These are phyloP conservation scores for Hydrophis major DNA, from an alignment of 2,797 vertebrate genomes.

Conservation along the genomic window DNA sequence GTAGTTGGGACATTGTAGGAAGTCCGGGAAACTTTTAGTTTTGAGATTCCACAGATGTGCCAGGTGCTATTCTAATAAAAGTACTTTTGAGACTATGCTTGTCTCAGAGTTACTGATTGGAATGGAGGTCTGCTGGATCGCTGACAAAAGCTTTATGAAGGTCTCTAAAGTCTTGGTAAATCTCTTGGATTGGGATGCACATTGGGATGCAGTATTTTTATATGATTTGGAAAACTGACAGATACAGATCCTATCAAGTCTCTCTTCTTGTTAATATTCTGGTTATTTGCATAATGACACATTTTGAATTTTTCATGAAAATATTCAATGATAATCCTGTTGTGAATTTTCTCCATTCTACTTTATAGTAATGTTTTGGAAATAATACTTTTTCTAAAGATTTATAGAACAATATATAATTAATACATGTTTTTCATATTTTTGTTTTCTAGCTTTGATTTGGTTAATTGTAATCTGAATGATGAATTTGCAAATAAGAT, in stretches of 20 bases:
- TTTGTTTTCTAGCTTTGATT: constrained; percentile 81
- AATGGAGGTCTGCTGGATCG: too few species aligned
- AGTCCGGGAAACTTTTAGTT: too few species aligned
- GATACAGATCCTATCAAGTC: not conserved
- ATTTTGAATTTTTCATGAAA: not conserved
- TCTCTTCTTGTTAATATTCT: not conserved
- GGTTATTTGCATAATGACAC: not conserved
- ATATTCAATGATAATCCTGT: not conserved
- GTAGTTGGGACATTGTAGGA: too few species aligned
- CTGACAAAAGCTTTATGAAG: too few species aligned
- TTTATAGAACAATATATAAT: not conserved
- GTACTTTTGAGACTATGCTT: too few species aligned
- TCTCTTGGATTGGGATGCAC: not conserved
- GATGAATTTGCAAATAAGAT: constrained; percentile 95
- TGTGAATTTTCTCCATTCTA: constrained; percentile 8
- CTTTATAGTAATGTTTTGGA: not conserved
- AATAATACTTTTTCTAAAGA: not conserved
- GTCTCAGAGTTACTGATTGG: too few species aligned
- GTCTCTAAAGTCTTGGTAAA: not conserved
- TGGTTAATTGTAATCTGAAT: constrained; percentile 94
- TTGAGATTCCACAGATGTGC: too few species aligned
- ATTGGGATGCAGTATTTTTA: not conserved
- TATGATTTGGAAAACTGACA: not conserved
- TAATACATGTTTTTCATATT: not conserved
- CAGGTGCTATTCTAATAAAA: too few species aligned